Evolutionary conservation across 2,888 invertebrate species (phyloP).

Genomic region (Synanthedon tipuliformis): DNA sequence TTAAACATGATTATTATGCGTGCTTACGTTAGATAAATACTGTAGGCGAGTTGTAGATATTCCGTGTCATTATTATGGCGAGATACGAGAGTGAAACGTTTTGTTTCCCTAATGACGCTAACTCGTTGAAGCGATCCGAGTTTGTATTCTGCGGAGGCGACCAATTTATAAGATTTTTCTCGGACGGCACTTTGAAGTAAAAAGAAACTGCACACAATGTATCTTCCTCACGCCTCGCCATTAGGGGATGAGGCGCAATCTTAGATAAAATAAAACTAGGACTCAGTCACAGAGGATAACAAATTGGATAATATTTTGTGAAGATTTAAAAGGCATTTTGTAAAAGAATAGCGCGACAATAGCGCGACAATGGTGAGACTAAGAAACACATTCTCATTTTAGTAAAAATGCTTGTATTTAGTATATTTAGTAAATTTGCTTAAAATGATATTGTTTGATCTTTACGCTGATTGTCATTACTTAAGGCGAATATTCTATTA

Average conservation of each 20-base stretch:
- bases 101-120: not conserved
- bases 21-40: too few relatives aligned
- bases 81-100: not conserved
- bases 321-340: not conserved
- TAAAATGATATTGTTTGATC: too few relatives aligned
- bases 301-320: not conserved
- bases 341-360: too few relatives aligned
- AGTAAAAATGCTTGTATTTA: too few relatives aligned
- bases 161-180: not conserved
- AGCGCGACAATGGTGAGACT: too few relatives aligned
- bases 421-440: too few relatives aligned
- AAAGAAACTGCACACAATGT: not conserved
- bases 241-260: not conserved
- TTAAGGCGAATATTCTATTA: too few relatives aligned
- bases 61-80: too few relatives aligned
- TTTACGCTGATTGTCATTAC: too few relatives aligned
- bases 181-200: not conserved
- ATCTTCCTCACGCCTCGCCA: not conserved
- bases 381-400: too few relatives aligned
- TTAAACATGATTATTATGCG: too few relatives aligned
- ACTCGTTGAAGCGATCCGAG: not conserved
- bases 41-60: too few relatives aligned
- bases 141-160: not conserved
- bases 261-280: not conserved
- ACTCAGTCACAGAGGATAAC: not conserved